phyloP scores from a whole-genome alignment of 2,888 invertebrate species.

The Coleophora deauratella region DNA sequence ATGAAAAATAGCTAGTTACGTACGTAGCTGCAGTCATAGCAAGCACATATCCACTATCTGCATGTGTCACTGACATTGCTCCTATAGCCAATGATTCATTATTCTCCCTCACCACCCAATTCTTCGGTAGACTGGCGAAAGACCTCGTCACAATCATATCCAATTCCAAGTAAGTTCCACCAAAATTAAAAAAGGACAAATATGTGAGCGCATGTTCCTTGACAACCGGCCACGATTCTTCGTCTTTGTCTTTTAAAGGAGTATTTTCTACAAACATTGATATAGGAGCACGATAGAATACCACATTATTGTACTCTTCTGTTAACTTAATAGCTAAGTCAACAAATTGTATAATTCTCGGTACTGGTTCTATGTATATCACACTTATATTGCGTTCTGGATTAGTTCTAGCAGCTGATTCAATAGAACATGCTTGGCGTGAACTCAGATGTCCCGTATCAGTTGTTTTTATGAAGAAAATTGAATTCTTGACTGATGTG shows the following conservation, averaged over 20 bases:
- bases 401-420: conserved; percentile 1
- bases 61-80: too few species aligned
- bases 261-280: too few species aligned
- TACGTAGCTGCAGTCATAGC: too few species aligned
- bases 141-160: not conserved
- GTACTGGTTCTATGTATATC: conserved; percentile 60
- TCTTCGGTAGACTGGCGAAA: not conserved
- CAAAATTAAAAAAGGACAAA: conserved; percentile 66
- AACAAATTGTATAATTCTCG: not conserved
- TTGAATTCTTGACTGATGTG: not conserved
- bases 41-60: too few species aligned
- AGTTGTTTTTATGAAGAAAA: conserved; percentile 7
- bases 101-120: not conserved
- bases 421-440: conserved; percentile 2
- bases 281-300: too few species aligned
- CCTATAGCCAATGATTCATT: not conserved
- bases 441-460: conserved; percentile 1
- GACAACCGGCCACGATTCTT: too few species aligned
- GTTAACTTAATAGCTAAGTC: too few species aligned
- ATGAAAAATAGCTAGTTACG: too few species aligned
- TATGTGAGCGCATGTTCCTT: too few species aligned
- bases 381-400: conserved; percentile 54
- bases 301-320: too few species aligned
- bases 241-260: too few species aligned
- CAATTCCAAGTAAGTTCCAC: conserved; percentile 37